Evolutionary conservation across 2,888 invertebrate species (phyloP).

Genomic region (Glyphotaelius pellucidus): DNA sequence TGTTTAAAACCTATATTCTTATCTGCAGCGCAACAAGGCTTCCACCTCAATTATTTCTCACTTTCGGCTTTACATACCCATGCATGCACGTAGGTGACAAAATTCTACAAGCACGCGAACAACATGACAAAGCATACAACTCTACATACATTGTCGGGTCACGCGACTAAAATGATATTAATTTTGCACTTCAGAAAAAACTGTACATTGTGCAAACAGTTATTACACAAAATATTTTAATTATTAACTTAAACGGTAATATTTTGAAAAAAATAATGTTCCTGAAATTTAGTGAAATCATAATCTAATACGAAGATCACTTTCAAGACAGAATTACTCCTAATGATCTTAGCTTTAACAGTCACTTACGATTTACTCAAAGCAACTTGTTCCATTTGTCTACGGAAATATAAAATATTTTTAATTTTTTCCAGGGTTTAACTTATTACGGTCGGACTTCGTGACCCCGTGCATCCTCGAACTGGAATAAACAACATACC

Average conservation of each 20-base stretch:
- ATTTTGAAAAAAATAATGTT: no score
- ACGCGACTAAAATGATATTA: background rate
- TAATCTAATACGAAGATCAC: no score
- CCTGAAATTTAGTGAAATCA: no score
- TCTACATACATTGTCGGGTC: background rate
- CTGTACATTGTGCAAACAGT: no score
- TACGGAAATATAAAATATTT: background rate
- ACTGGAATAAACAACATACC: background rate
- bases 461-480: conserved; percentile 8
- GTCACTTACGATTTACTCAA: background rate
- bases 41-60: background rate
- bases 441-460: background rate
- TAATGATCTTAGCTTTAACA: no score
- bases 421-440: background rate
- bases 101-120: background rate
- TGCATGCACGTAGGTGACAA: background rate
- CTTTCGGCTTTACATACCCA: background rate
- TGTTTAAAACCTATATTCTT: background rate
- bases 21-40: no score
- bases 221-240: no score
- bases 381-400: no score
- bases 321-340: no score
- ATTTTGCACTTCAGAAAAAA: background rate
- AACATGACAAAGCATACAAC: background rate
- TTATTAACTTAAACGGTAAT: no score